Base-by-base conservation (phyloP, 2,113 vertebrate genomes). In the Morone saxatilis region DNA sequence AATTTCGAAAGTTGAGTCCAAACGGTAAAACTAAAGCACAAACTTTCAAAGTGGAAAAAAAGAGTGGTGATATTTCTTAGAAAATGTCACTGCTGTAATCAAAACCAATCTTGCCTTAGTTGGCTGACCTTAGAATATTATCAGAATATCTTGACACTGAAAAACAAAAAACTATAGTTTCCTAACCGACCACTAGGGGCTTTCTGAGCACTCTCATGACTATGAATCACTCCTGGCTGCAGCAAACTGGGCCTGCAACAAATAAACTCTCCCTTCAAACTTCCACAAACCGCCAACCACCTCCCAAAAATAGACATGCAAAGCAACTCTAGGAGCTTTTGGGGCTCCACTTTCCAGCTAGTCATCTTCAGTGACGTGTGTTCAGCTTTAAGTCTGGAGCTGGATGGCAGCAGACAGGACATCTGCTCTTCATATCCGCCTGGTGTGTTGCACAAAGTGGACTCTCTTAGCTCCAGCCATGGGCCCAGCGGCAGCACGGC, bases 371-470 rank as follows among this genome's bases (percentile, higher is more conserved):
- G 71, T 86, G 82, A 86, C 76, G 83, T 83, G 77, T 80, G 63
- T 68, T 63, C 73, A 81, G 76, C 66, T 91, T 71, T 36, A 60
- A 65, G 77, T 78, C 71, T 88, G 88, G 78, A 91, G 79, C 89
- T 85, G 91, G 88, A 91, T 85, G 74, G 81, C 73, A 86, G 89
- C 89, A 92, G 87, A 91, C 85, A 89, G 82, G 86, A 95, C 95
- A 95, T 95, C 94, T 95, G 95, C 94, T 93, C 91, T 76, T 94
- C 88, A 95, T 94, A 93, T 95, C 93, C 91, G 85, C 89, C 87
- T n/a, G 81, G 84, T 83, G 93, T 80, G 85, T 65, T 88, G 81
- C 93, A 93, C 93, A 91, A 93, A 94, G 93, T 92, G 93, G 92
- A 87, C 91, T 88, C 93, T 91, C 89, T 88, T 70, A 71, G 87